Evolutionary conservation across 2,888 invertebrate genomes (phyloP).

Genomic region (Sphaerophoria rueppellii): DNA sequence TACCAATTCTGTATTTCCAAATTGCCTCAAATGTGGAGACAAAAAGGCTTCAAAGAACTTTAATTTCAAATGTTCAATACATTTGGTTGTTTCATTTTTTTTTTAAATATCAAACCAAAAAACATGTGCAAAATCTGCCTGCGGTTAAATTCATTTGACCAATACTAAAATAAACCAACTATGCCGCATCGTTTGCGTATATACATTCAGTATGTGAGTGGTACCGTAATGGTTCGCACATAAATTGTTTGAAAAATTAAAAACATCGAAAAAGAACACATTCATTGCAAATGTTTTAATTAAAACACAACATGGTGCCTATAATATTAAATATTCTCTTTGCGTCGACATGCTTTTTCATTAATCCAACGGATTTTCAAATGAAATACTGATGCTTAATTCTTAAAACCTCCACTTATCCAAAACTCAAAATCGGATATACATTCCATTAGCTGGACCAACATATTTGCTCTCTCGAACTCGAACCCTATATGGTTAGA

Average conservation of each 20-base stretch:
- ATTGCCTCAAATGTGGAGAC: too few species aligned
- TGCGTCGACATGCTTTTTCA: constrained; percentile 41
- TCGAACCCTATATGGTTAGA: not conserved
- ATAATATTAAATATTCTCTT: constrained; percentile 22
- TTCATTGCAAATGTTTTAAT: constrained; percentile 1
- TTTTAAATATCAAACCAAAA: not conserved
- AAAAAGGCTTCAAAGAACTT: too few species aligned
- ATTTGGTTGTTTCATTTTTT: too few species aligned
- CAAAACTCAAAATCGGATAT: constrained; percentile 5
- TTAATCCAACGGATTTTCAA: constrained; percentile 48
- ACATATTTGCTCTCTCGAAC: not conserved
- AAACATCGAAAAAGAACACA: not conserved
- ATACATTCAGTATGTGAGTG: not conserved
- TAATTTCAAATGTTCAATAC: too few species aligned
- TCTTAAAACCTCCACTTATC: constrained; percentile 38
- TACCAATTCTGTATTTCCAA: too few species aligned
- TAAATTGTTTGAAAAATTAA: not conserved
- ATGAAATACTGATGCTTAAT: constrained; percentile 19
- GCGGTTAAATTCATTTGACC: constrained; percentile 8
- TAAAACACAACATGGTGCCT: constrained; percentile 8
- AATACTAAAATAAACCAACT: constrained; percentile 1
- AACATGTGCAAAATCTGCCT: too few species aligned
- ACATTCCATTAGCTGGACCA: constrained; percentile 16
- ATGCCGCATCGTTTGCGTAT: not conserved
- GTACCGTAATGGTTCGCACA: not conserved